Base-by-base conservation (phyloP, 1,140 invertebrate species). In the Mercenaria mercenaria region DNA sequence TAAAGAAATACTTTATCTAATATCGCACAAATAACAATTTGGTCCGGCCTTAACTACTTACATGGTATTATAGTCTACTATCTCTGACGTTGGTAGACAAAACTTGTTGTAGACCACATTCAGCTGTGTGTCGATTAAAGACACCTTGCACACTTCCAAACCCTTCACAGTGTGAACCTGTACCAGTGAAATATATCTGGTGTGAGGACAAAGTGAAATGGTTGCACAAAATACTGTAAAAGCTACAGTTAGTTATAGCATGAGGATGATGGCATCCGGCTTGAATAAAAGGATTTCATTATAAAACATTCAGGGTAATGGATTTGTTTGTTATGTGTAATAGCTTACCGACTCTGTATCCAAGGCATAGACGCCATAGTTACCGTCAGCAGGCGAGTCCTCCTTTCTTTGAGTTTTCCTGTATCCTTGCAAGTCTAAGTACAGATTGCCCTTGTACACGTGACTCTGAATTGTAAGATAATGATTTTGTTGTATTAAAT, bases 311-410 rank as follows among this genome's bases (percentile, higher is more conserved):
- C n/a, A n/a, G n/a, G n/a, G n/a, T n/a, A n/a, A n/a, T n/a, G n/a
- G n/a, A n/a, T n/a, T n/a, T n/a, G n/a, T n/a, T n/a, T n/a, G n/a
- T n/a, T n/a, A n/a, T n/a, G n/a, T n/a, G n/a, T n/a, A n/a, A n/a
- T n/a, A 13, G 34, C 69, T 29, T 86, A 86, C 84, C 84, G 84
- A 74, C 32, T 86, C 84, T 39, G 84, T 86, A 61, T 86, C 84
- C 18, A 86, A 23, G 43, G 84, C 84, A 64, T 86, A 86, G 1
- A 86, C 72, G 13, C 50, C 72, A 32, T 77, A 76, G 29, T 77
- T 77, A 26, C 69, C 84, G 11, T 86, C 84, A 11, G 32, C 15
- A 18, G 84, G 69, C 32, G 50, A 72, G 8, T 61, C 41, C 29
- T 61, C 41, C 29, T 18, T 69, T 37, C 13, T 32, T 32, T 77